Conservation (phyloP, 2,888 invertebrate genomes). For the Lasioglossum lativentre region DNA sequence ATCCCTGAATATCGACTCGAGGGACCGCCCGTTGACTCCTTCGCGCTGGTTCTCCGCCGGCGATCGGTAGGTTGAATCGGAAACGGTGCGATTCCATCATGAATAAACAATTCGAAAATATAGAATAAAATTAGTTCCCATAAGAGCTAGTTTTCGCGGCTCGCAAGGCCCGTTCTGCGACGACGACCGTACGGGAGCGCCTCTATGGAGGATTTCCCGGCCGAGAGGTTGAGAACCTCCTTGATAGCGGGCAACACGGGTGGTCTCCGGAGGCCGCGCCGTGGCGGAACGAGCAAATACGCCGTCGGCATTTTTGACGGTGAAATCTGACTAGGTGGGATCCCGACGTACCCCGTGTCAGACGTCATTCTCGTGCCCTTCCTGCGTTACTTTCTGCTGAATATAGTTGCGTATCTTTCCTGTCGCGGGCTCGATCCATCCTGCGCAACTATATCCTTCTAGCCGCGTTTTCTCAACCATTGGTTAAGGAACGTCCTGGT, state of each 20-base stretch:
- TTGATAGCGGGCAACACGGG: conserved; percentile 78
- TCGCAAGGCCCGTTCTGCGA: not conserved
- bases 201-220: not conserved
- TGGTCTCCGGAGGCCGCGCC: conserved; percentile 81
- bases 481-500: not conserved
- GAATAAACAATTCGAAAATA: not conserved
- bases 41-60: conserved; percentile 37
- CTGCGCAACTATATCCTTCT: not conserved
- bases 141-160: not conserved
- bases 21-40: conserved; percentile 60
- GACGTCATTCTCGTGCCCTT: conserved; percentile 72
- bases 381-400: conserved; percentile 68
- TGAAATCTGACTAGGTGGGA: conserved; percentile 82
- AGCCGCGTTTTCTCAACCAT: not conserved
- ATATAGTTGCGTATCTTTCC: conserved; percentile 55
- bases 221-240: conserved; percentile 79
- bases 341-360: conserved; percentile 71
- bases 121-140: not conserved
- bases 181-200: not conserved
- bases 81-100: not conserved
- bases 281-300: conserved; percentile 83
- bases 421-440: conserved; percentile 9
- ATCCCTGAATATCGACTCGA: conserved; percentile 58
- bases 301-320: conserved; percentile 83
- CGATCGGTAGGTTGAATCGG: not conserved